A percentile compares a stretch with the other conserved stretches of the same genome.
Evolutionary conservation across 2,797 vertebrate species (phyloP).

Genomic region (Enteromius mattozi): DNA sequence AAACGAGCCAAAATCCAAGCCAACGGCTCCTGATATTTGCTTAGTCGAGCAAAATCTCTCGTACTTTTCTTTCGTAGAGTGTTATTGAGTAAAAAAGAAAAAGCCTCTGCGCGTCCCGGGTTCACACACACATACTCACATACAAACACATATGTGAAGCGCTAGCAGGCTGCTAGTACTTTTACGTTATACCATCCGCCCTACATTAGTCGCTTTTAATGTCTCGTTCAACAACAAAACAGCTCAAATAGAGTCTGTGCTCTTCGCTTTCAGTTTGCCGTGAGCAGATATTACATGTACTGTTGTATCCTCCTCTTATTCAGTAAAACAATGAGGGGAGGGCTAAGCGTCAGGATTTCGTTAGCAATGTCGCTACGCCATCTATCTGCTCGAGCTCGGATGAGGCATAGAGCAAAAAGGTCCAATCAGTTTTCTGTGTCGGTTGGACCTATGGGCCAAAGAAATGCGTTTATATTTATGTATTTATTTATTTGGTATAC

Average conservation of each 20-base stretch:
- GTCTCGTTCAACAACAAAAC: conserved; percentile 31
- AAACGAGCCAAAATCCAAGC: conserved; percentile 45
- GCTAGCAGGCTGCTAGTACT: conserved; percentile 49
- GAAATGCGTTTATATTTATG: not conserved
- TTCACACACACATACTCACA: conserved; percentile 33
- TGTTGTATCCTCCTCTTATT: conserved; percentile 46
- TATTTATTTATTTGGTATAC: too few species aligned
- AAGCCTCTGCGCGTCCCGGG: conserved; percentile 15
- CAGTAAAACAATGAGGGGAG: conserved; percentile 49
- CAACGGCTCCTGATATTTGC: not conserved
- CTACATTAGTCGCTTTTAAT: conserved; percentile 12
- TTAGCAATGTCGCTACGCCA: conserved; percentile 51
- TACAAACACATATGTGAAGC: conserved; percentile 20
- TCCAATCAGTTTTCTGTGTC: not conserved
- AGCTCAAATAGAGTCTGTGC: conserved; percentile 12
- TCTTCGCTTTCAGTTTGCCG: conserved; percentile 37
- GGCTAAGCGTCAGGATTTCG: conserved; percentile 25
- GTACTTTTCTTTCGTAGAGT: conserved; percentile 40
- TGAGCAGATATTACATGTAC: conserved; percentile 35
- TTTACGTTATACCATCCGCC: conserved; percentile 14
- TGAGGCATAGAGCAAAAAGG: not conserved
- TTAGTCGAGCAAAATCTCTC: conserved; percentile 4
- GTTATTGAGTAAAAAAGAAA: conserved; percentile 28
- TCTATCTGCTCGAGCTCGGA: conserved; percentile 40
- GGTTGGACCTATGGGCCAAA: not conserved